Base-by-base conservation (phyloP, 2,888 invertebrate species). In the Drosophila planitibia region DNA sequence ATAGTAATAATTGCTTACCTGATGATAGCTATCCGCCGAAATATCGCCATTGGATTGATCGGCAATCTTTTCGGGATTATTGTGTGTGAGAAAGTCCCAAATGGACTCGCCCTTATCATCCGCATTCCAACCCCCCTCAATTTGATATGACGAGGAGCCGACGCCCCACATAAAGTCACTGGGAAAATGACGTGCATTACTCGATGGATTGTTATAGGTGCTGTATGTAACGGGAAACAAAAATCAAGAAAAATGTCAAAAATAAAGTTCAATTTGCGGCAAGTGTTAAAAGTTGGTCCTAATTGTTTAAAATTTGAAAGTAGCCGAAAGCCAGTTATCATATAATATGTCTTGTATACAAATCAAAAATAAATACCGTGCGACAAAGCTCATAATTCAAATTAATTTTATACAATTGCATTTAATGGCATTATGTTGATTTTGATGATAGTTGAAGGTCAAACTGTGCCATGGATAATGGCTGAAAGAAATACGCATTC, bases 21-120 rank as follows among this genome's bases (percentile, higher is more conserved):
- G 90, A 82, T 93, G 91, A 82, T 95, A 95, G 83, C 94, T 94
- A 82, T 96, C 95, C 9, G 95, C 94, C 0, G 95, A 94, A 1
- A 95, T 87, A 82, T 96, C 95, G 0, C 94, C 96, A 74, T 95
- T 95, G 63, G 94, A 94, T 25, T 93, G 86, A 79, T 96, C 95
- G 0, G 92, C 94, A 39, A 96, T 95, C 92, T 95, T 94, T 68
- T 95, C 95, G 0, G 95, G 95, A 32, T 93, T 93, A 1, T 94
- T 94, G 91, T 95, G 95, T 1, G 95, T 94, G 80, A 95, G 91
- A 64, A 91, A 93, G 91, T 96, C 96, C 96, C 96, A 96, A 72
- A 95, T 95, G 67, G 94, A 95, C 92, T 94, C 94, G 1, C 94
- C 92, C 91, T 95, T 95, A 28, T 94, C 95, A 61, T 93, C 93